phyloP scores from a whole-genome alignment of 2,113 vertebrate genomes.

The Phrynosoma blainvillii region DNA sequence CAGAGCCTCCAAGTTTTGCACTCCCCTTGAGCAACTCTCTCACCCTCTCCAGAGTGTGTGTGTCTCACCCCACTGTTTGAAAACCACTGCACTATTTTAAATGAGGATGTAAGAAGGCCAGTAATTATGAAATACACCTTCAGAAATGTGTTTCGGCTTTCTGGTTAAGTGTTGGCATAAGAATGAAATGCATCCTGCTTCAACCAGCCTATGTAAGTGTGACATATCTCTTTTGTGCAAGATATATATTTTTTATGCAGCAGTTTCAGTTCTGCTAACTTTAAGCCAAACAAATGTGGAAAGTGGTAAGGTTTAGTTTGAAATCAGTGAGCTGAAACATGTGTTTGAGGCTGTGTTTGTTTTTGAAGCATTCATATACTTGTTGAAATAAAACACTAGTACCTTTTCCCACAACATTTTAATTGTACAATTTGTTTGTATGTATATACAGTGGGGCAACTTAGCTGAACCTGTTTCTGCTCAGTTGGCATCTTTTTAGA shows the following conservation, averaged over 20 bases:
- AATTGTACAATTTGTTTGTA: background rate
- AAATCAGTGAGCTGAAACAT: background rate
- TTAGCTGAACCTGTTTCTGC: background rate
- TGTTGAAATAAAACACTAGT: background rate
- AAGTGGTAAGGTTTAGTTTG: background rate
- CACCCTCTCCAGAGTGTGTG: no score
- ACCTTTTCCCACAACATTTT: background rate
- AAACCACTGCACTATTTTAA: background rate
- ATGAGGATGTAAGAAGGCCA: background rate
- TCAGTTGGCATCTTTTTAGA: background rate
- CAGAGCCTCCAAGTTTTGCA: no score
- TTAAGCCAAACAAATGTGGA: constrained; percentile 37
- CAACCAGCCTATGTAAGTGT: background rate
- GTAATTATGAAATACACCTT: constrained; percentile 4
- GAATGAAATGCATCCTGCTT: background rate
- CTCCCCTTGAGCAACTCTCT: no score
- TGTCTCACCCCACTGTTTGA: background rate
- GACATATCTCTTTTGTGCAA: background rate
- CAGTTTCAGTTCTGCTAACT: constrained; percentile 60
- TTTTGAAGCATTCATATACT: background rate
- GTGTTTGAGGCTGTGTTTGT: background rate
- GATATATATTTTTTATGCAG: constrained; percentile 34
- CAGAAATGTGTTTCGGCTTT: background rate
- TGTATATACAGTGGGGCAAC: no score
- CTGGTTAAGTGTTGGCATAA: constrained; percentile 4